Percentiles rank a stretch among this genome's conserved stretches.
phyloP scores from a whole-genome alignment of 1,140 invertebrate genomes.

The Bombus superbus region DNA sequence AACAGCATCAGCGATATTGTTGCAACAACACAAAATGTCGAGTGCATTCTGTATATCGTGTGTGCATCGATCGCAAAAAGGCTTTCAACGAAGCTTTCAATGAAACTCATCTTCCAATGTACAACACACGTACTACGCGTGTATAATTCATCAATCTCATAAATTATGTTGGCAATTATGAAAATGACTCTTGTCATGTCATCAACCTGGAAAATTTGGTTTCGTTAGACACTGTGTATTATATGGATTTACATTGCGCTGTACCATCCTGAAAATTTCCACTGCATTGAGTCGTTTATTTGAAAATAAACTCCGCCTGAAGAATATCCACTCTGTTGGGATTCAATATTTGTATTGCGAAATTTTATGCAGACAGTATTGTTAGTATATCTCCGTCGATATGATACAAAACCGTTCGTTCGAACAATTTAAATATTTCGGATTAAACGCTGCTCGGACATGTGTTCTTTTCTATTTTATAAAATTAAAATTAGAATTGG shows the following conservation, averaged over 20 bases:
- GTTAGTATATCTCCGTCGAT: no score
- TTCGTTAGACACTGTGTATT: background rate
- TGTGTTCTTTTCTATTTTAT: no score
- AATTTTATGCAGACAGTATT: no score
- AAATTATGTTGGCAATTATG: background rate
- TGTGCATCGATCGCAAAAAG: constrained; percentile 20
- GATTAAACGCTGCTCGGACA: no score
- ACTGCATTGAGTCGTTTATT: background rate
- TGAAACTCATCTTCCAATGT: background rate
- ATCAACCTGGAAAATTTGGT: background rate
- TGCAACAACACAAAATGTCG: background rate
- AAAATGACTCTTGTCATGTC: no score
- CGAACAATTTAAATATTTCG: no score
- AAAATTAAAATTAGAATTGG: no score
- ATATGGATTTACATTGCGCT: background rate
- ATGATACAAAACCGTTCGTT: no score
- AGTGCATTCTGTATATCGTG: background rate
- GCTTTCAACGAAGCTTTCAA: constrained; percentile 36
- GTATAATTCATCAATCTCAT: background rate
- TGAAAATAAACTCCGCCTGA: no score
- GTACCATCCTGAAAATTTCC: background rate
- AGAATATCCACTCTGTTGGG: no score
- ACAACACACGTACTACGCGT: background rate
- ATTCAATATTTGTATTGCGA: no score
- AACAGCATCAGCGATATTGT: background rate